Percentiles rank a stretch among this genome's conserved stretches.
phyloP scores from a whole-genome alignment of 2,113 vertebrate genomes.

The Parus major region DNA sequence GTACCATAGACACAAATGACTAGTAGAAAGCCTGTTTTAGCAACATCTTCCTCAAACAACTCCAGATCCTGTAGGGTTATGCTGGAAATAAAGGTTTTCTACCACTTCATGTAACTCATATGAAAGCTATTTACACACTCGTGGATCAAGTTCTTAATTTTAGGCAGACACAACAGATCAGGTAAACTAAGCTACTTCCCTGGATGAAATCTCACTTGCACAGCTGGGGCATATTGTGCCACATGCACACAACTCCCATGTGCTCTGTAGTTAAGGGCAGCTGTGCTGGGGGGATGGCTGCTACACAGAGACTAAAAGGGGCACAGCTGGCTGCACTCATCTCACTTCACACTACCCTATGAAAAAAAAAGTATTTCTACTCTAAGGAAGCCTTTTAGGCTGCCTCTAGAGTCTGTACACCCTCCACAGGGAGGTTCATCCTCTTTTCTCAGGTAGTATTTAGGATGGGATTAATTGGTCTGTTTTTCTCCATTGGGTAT shows the following conservation, averaged over 20 bases:
- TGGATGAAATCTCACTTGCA: neutral
- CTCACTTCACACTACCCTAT: neutral
- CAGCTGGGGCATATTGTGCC: neutral
- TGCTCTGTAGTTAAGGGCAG: neutral
- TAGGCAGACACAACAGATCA: neutral
- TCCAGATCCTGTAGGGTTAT: neutral
- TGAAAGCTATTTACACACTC: neutral
- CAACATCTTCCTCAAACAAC: neutral
- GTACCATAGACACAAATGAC: neutral
- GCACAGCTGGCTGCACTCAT: neutral
- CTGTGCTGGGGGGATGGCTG: neutral
- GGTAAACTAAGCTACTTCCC: neutral
- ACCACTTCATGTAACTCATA: neutral
- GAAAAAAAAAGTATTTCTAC: neutral
- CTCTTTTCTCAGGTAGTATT: neutral
- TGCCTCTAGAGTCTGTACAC: neutral
- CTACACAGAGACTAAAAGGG: neutral
- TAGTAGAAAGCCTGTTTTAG: neutral
- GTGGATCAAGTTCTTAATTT: neutral
- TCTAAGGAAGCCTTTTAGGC: neutral
- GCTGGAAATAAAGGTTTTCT: neutral
- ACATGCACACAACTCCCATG: neutral
- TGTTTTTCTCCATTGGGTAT: neutral
- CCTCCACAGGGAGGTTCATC: neutral
- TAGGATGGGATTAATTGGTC: neutral